These are phyloP conservation scores for Periplaneta americana DNA, from an alignment of 1,140 invertebrate species.

Conservation along the genomic window DNA sequence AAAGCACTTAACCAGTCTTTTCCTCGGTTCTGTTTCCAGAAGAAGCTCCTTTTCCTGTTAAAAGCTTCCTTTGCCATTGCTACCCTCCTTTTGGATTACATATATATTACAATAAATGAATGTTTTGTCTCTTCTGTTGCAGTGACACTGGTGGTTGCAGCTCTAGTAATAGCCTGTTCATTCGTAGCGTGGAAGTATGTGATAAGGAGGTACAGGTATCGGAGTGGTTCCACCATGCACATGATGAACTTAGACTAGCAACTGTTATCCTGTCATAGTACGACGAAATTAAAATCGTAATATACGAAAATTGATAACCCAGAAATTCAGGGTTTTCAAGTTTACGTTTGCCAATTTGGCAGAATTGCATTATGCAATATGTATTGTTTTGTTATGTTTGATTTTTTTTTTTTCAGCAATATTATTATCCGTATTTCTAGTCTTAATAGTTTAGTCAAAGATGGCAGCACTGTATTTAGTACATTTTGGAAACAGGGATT, in stretches of 20 bases:
- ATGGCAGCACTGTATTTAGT: no score
- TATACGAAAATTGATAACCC: neutral
- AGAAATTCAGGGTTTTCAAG: neutral
- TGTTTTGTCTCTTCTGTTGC: neutral
- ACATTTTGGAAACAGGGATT: no score
- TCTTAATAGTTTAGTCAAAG: neutral
- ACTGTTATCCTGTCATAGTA: neutral
- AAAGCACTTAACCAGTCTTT: no score
- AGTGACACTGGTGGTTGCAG: neutral
- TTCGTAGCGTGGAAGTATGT: neutral
- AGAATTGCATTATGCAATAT: no score
- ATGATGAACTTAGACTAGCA: neutral
- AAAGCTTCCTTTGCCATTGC: no score
- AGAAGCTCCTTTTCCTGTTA: no score
- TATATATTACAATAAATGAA: neutral
- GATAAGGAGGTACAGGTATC: neutral
- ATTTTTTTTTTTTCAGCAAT: neutral
- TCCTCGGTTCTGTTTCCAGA: no score
- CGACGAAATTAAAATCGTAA: neutral
- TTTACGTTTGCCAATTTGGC: no score
- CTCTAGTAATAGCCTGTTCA: neutral
- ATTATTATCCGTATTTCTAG: neutral
- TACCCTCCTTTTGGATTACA: neutral
- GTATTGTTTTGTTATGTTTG: no score
- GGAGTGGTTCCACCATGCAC: neutral